Conservation (phyloP, 2,113 vertebrate genomes). For the Climacteris rufus region DNA sequence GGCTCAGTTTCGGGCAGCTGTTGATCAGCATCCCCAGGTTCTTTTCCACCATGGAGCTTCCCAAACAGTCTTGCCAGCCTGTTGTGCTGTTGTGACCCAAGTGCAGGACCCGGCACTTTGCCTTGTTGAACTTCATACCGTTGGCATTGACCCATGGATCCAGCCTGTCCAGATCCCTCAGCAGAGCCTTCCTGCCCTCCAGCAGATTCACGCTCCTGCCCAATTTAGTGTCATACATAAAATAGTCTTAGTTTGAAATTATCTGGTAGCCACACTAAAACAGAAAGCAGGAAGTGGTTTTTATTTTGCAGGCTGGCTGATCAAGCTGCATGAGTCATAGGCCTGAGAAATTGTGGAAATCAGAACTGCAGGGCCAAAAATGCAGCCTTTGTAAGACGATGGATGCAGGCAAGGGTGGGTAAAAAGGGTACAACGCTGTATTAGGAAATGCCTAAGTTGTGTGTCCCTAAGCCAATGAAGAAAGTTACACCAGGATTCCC, state of each 20-base stretch:
- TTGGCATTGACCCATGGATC: neutral
- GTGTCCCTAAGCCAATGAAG: neutral
- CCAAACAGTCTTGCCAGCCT: neutral
- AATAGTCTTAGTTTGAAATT: neutral
- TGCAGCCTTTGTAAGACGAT: neutral
- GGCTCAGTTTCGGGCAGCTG: neutral
- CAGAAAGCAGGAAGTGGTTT: neutral
- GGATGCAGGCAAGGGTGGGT: neutral
- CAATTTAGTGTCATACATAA: neutral
- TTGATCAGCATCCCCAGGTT: neutral
- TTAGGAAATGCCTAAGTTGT: neutral
- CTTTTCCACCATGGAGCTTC: neutral
- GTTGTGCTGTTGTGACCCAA: neutral
- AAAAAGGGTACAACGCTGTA: neutral
- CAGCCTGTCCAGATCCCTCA: neutral
- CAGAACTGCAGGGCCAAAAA: neutral
- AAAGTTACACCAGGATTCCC: neutral
- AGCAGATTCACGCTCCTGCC: neutral
- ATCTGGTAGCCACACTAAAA: neutral
- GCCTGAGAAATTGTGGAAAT: neutral
- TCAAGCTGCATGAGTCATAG: neutral
- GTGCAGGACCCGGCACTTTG: neutral
- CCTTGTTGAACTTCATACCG: neutral
- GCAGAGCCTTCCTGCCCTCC: neutral
- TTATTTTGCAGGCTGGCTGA: neutral